phyloP scores from a whole-genome alignment of 2,113 vertebrate species.

The Hippocampus mohnikei region DNA sequence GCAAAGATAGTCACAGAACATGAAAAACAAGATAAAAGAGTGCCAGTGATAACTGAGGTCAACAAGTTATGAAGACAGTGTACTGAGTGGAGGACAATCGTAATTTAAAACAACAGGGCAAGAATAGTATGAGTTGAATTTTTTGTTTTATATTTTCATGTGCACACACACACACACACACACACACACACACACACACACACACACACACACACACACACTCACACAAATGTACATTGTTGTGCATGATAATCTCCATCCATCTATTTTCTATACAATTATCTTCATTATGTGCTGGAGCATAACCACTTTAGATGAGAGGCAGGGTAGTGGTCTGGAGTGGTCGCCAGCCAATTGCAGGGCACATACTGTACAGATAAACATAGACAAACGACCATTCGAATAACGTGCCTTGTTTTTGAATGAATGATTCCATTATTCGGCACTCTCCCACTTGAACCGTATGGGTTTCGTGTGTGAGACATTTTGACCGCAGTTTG shows the following conservation, averaged over 20 bases:
- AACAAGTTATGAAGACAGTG: neutral
- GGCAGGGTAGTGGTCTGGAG: neutral
- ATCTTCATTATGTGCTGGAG: neutral
- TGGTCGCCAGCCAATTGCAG: neutral
- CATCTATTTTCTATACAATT: neutral
- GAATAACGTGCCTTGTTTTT: conserved; percentile 9
- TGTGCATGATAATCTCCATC: too few relatives aligned
- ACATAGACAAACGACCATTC: neutral
- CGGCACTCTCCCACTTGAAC: conserved; percentile 27
- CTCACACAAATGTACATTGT: neutral
- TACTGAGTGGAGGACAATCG: neutral
- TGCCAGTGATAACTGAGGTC: neutral
- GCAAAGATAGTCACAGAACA: conserved; percentile 43
- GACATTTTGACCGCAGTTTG: conserved; percentile 56
- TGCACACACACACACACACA: too few relatives aligned
- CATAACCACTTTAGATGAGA: neutral
- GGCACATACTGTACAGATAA: neutral
- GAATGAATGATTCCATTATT: conserved; percentile 10
- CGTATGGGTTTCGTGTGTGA: conserved; percentile 28
- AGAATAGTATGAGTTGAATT: neutral
- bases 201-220: too few relatives aligned
- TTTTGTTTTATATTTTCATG: too few relatives aligned
- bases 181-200: too few relatives aligned
- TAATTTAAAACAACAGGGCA: neutral
- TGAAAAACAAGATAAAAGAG: conserved; percentile 1